phyloP scores from a whole-genome alignment of 2,113 vertebrate species.

The Hydrochoerus hydrochaeris region DNA sequence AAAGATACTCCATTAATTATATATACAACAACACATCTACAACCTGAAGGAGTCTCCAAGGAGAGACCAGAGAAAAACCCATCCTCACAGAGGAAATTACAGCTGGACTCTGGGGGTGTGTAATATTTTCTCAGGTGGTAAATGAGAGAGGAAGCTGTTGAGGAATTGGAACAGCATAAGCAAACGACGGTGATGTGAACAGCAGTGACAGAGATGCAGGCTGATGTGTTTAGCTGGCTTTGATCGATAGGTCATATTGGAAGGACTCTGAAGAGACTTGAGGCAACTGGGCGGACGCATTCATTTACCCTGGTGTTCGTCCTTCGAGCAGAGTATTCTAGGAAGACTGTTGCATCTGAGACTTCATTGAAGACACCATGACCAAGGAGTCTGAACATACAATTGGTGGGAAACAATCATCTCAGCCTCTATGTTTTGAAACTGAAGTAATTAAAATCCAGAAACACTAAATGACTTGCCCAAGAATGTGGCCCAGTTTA shows the following conservation, averaged over 20 bases:
- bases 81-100: neutral
- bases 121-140: neutral
- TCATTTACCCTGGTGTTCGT: neutral
- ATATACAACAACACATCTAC: neutral
- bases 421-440: neutral
- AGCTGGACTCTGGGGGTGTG: neutral
- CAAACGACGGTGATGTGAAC: neutral
- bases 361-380: neutral
- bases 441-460: conserved; percentile 33
- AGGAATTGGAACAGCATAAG: neutral
- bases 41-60: neutral
- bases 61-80: neutral
- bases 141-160: neutral
- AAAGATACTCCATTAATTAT: neutral
- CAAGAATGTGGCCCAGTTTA: neutral
- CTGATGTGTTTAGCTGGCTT: neutral
- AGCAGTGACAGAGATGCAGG: neutral
- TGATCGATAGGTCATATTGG: neutral
- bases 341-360: neutral
- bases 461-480: neutral
- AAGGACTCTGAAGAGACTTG: neutral
- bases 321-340: neutral
- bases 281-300: neutral
- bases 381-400: neutral
- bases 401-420: neutral